Percentiles rank a stretch among this genome's conserved stretches.
Evolutionary conservation across 2,113 vertebrate species (phyloP).

Genomic region (Artemisiospiza belli): DNA sequence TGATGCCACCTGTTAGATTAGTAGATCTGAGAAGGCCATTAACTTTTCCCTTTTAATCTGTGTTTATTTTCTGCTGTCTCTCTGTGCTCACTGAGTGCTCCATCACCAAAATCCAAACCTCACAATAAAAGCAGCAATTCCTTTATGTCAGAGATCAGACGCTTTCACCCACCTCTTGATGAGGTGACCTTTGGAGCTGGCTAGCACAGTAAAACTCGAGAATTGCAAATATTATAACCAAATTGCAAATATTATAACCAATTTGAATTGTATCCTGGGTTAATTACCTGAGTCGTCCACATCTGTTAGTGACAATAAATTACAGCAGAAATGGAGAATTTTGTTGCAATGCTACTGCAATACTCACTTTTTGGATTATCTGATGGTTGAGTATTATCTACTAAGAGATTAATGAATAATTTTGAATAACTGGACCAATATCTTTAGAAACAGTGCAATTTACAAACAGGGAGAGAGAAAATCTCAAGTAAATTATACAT

Average conservation of each 20-base stretch:
- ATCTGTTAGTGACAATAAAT: background rate
- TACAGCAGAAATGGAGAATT: background rate
- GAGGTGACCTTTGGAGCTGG: background rate
- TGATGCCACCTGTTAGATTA: background rate
- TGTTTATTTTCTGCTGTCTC: background rate
- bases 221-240: background rate
- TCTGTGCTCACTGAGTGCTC: background rate
- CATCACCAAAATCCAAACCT: background rate
- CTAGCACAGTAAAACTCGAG: background rate
- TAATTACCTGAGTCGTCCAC: background rate
- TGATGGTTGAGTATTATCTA: conserved; percentile 3
- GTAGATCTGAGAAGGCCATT: background rate
- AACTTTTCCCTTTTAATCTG: background rate
- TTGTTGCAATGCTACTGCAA: background rate
- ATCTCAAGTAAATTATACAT: background rate
- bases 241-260: background rate
- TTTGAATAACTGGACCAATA: conserved; percentile 21
- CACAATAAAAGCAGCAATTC: background rate
- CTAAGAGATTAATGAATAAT: conserved; percentile 22
- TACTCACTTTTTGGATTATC: background rate
- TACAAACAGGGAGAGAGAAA: background rate
- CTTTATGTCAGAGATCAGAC: background rate
- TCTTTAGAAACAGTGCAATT: conserved; percentile 23
- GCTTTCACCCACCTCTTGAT: background rate
- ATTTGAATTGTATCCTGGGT: background rate